Base-by-base conservation (phyloP, 2,888 invertebrate species). In the Auanema freiburgensis region DNA sequence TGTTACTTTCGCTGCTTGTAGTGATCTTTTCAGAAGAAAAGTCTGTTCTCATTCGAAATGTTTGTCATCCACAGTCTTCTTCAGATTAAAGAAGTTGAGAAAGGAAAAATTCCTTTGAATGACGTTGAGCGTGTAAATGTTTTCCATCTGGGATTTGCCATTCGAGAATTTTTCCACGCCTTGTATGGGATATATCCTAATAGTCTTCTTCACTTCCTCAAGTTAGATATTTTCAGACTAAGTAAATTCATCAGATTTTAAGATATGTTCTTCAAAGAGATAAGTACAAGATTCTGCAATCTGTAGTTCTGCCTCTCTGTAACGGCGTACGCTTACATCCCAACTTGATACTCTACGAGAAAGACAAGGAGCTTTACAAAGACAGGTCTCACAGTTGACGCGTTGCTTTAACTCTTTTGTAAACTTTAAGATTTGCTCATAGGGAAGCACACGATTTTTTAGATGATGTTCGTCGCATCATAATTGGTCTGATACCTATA, bases 161-260 rank as follows among this genome's bases (percentile, higher is more conserved):
- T 72, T 1, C 46, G 64, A 1, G 63, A 66, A 41, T 70, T 60
- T 49, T 74, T 75, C 57, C 64, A 65, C 11, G 50, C 56, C 6
- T 50, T 75, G 23, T 75, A 75, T 51, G 75, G 70, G 8, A 65
- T 74, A 21, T 75, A 65, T 24, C 75, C 75, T 11, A 63, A 66
- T 44, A 66, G 68, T 40, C 57, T 75, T 57, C n/a, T 71, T n/a
- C 8, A 23, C 23, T 63, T 58, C 43, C 63, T 74, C 52, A 62
- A 56, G 71, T 72, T 41, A 42, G 60, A 21, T n/a, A 16, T 57
- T 41, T 56, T n/a, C 16, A 24, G 24, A 11, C 21, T 21, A 10
- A 16, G 18, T 21, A 46, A 23, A 57, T 14, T 43, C 40, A 18
- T 16, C 4, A 16, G 41, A 3, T 40, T 40, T 55, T 40, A n/a